Evolutionary conservation across 2,113 vertebrate genomes (phyloP).

Genomic region (Xenopus borealis): DNA sequence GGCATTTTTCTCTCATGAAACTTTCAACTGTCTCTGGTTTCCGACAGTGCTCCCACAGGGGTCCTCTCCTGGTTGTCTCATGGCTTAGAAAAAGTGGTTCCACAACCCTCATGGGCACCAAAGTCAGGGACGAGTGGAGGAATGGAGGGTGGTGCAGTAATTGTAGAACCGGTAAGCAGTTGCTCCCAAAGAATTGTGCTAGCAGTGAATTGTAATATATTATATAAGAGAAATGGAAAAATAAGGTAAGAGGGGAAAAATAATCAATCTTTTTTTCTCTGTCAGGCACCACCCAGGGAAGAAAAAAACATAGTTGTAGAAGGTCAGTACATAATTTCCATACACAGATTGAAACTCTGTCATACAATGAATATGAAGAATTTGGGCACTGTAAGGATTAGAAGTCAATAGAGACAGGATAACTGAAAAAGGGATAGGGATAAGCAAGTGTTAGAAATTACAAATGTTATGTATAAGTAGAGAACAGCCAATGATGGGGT

Average conservation of each 20-base stretch:
- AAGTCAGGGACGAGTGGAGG: neutral
- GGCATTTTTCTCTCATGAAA: too few relatives aligned
- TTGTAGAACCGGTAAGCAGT: slow-evolving; percentile 1
- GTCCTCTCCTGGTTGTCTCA: slow-evolving; percentile 79
- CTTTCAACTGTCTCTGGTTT: neutral
- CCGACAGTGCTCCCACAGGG: slow-evolving; percentile 52
- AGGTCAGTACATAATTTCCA: neutral
- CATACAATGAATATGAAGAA: neutral
- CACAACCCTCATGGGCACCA: slow-evolving; percentile 60
- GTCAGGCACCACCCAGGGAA: neutral
- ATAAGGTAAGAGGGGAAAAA: neutral
- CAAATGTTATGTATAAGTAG: too few relatives aligned
- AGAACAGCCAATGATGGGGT: too few relatives aligned
- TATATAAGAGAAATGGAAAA: too few relatives aligned
- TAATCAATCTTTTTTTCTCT: neutral
- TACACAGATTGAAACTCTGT: neutral
- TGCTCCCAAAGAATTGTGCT: too few relatives aligned
- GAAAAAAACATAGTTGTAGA: neutral
- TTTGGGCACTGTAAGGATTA: too few relatives aligned
- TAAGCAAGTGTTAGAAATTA: too few relatives aligned
- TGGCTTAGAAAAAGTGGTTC: slow-evolving; percentile 76
- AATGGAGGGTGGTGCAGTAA: neutral
- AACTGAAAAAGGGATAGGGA: too few relatives aligned
- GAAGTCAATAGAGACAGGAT: too few relatives aligned
- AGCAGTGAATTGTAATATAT: too few relatives aligned